Conservation (phyloP, 1,140 invertebrate genomes). For the Heliconius melpomene region DNA sequence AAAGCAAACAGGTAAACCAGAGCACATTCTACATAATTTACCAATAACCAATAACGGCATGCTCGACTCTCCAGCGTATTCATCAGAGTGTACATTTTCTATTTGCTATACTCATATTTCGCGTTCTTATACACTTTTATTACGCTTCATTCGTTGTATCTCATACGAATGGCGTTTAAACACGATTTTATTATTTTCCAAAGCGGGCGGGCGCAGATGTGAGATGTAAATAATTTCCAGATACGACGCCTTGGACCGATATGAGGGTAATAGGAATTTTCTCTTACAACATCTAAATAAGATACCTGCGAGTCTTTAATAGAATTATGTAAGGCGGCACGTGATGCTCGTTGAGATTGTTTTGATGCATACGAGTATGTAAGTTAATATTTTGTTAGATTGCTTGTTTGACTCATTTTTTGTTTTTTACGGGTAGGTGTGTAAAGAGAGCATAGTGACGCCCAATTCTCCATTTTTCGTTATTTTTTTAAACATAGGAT, state of each 20-base stretch:
- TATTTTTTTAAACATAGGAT: too few species aligned
- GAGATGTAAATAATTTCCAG: conserved; percentile 62
- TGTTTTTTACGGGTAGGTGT: too few species aligned
- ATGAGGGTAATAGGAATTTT: conserved; percentile 52
- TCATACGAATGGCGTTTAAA: conserved; percentile 78
- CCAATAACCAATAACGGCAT: conserved; percentile 24
- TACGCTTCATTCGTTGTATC: conserved; percentile 70
- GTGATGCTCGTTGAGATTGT: conserved; percentile 26
- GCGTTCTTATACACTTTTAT: conserved; percentile 72
- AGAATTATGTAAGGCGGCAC: conserved; percentile 11
- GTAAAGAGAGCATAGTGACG: too few species aligned
- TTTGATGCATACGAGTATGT: conserved; percentile 1
- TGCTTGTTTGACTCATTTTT: too few species aligned
- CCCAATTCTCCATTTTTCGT: too few species aligned
- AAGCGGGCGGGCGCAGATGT: conserved; percentile 67
- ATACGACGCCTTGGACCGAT: conserved; percentile 58
- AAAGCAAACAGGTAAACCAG: not conserved
- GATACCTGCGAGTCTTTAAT: conserved; percentile 40
- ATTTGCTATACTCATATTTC: conserved; percentile 58
- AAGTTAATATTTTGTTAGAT: not conserved
- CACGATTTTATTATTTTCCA: conserved; percentile 74
- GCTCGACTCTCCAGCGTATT: conserved; percentile 25
- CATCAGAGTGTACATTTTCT: conserved; percentile 38
- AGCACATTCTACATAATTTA: conserved; percentile 19
- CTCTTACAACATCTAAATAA: conserved; percentile 42